A percentile compares a stretch with the other conserved stretches of the same genome.
These are phyloP conservation scores for Antigone vipio DNA, from an alignment of 2,113 vertebrate species.

Conservation along the genomic window DNA sequence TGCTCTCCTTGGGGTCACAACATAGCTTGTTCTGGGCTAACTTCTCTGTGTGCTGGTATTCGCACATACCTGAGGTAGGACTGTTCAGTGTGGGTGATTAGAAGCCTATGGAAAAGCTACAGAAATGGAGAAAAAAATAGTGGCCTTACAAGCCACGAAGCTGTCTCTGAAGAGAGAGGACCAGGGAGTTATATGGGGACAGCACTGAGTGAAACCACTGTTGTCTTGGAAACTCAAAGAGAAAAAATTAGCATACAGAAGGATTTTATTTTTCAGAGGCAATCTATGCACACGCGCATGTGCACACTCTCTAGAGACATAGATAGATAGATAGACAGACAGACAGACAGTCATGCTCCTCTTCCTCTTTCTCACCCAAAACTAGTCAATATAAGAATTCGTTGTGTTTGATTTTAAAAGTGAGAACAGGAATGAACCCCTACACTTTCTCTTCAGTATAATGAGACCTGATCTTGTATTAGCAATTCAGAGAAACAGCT, in stretches of 20 bases:
- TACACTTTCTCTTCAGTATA: background rate
- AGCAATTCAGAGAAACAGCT: background rate
- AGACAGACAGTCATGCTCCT: background rate
- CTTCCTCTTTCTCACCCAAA: background rate
- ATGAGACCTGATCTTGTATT: background rate
- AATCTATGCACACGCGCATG: background rate
- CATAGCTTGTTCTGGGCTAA: background rate
- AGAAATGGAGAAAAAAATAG: background rate
- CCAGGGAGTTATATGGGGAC: constrained; percentile 17
- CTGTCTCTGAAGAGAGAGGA: background rate
- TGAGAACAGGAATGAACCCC: background rate
- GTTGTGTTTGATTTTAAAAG: background rate
- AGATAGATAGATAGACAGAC: background rate
- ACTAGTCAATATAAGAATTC: background rate
- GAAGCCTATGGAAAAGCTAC: background rate
- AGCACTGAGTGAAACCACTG: constrained; percentile 8
- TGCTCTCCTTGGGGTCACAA: background rate
- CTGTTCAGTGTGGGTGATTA: background rate
- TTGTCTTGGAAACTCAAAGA: constrained; percentile 62
- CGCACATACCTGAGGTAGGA: background rate
- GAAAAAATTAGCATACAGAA: constrained; percentile 43
- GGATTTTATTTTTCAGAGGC: constrained; percentile 6
- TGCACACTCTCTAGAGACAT: background rate
- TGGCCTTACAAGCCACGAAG: background rate
- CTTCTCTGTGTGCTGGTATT: background rate